These are phyloP conservation scores for Noctua comes DNA, from an alignment of 2,888 invertebrate genomes.

Conservation along the genomic window DNA sequence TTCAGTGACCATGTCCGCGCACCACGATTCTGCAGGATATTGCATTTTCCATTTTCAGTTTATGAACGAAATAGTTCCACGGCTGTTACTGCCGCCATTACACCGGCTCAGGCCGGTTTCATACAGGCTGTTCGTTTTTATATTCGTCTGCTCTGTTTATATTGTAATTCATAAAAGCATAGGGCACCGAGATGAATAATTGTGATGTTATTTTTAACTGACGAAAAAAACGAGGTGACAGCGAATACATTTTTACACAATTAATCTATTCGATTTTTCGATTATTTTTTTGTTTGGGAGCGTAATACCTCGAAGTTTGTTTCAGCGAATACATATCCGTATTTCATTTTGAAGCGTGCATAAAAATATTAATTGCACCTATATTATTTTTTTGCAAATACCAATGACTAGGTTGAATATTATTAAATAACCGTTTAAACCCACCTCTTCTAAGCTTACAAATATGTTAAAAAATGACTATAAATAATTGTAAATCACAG, in stretches of 20 bases:
- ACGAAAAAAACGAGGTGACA: not conserved
- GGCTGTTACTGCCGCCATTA: conserved; percentile 14
- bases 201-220: not conserved
- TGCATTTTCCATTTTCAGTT: conserved; percentile 36
- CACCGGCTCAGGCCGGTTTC: conserved; percentile 1
- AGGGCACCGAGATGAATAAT: not conserved
- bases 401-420: not conserved
- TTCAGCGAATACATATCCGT: not conserved
- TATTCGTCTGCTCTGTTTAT: conserved; percentile 16
- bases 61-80: conserved; percentile 39
- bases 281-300: not conserved
- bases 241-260: not conserved
- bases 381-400: not conserved
- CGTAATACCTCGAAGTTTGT: not conserved
- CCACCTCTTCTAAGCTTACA: not conserved
- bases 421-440: too few species aligned
- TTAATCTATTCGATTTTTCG: not conserved
- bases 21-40: conserved; percentile 23
- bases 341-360: not conserved
- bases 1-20: not conserved
- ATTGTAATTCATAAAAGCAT: conserved; percentile 11
- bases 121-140: conserved; percentile 39
- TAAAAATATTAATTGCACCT: not conserved
- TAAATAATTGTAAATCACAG: conserved; percentile 60
- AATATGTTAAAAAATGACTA: conserved; percentile 79